Conservation (phyloP, 2,113 vertebrate genomes). For the Alaudala cheleensis region DNA sequence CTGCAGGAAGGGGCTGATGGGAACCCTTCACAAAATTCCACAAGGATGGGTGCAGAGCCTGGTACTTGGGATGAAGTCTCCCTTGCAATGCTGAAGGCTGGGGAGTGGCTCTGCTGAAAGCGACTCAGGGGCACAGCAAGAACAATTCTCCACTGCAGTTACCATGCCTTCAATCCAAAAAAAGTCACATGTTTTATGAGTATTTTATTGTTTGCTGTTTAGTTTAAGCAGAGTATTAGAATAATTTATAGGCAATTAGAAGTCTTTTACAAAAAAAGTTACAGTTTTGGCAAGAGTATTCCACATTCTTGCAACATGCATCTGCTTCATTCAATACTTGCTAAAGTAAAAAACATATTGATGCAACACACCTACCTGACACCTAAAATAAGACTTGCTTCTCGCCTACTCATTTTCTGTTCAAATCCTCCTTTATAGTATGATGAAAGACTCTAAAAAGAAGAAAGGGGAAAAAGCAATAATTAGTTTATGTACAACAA, state of each 20-base stretch:
- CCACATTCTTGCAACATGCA: not conserved
- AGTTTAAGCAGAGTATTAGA: not conserved
- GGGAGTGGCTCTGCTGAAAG: not conserved
- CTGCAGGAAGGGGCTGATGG: not conserved
- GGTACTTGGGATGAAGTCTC: not conserved
- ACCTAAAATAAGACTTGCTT: slow-evolving; percentile 92
- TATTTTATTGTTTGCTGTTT: slow-evolving; percentile 1
- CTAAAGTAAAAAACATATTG: slow-evolving; percentile 42
- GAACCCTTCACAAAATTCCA: not conserved
- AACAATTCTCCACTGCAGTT: not conserved
- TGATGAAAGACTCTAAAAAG: slow-evolving; percentile 79
- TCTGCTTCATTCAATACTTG: not conserved
- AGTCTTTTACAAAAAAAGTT: not conserved
- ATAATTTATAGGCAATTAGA: not conserved
- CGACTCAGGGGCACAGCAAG: not conserved
- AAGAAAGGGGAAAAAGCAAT: slow-evolving; percentile 34
- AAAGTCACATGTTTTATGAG: not conserved
- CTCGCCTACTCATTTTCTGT: slow-evolving; percentile 90
- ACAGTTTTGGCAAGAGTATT: not conserved
- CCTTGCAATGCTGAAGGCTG: not conserved
- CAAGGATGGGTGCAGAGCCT: not conserved
- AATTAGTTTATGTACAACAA: slow-evolving; percentile 48
- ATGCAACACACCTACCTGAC: slow-evolving; percentile 82
- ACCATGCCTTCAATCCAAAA: slow-evolving; percentile 8
- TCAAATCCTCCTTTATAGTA: slow-evolving; percentile 98